A percentile compares a stretch with the other conserved stretches of the same genome.
Conservation (phyloP, 2,113 vertebrate genomes). For the Chauna torquata region DNA sequence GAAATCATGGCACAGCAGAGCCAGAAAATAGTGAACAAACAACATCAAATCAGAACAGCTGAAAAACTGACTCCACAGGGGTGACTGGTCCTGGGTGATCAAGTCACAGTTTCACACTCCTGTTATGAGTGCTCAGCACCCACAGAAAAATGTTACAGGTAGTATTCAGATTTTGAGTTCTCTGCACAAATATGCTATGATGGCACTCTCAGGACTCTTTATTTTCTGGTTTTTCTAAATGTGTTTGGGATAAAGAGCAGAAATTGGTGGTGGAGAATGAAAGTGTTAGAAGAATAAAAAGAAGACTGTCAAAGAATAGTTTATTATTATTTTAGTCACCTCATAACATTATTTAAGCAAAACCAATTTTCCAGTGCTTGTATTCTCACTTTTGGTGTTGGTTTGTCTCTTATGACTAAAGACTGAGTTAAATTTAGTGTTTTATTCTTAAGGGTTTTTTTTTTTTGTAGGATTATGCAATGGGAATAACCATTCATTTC, state of each 20-base stretch:
- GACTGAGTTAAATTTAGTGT: neutral
- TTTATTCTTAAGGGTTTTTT: neutral
- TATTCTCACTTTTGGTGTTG: neutral
- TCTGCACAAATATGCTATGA: neutral
- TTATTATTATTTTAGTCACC: neutral
- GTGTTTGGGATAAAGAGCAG: neutral
- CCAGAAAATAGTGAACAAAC: neutral
- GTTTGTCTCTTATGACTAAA: neutral
- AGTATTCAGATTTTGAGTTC: neutral
- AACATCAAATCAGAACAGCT: neutral
- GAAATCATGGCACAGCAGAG: neutral
- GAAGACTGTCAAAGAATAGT: neutral
- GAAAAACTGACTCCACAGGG: neutral
- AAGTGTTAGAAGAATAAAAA: neutral
- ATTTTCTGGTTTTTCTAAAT: neutral
- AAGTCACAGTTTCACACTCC: neutral
- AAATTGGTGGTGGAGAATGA: neutral
- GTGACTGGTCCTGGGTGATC: neutral
- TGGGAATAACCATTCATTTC: neutral
- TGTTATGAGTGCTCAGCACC: neutral
- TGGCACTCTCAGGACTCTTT: neutral
- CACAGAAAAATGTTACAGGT: neutral
- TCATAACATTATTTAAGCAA: neutral
- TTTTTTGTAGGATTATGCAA: neutral
- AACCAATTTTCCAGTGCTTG: neutral